These are phyloP conservation scores for Andrena cerasifolii DNA, from an alignment of 1,140 invertebrate genomes.

Conservation along the genomic window DNA sequence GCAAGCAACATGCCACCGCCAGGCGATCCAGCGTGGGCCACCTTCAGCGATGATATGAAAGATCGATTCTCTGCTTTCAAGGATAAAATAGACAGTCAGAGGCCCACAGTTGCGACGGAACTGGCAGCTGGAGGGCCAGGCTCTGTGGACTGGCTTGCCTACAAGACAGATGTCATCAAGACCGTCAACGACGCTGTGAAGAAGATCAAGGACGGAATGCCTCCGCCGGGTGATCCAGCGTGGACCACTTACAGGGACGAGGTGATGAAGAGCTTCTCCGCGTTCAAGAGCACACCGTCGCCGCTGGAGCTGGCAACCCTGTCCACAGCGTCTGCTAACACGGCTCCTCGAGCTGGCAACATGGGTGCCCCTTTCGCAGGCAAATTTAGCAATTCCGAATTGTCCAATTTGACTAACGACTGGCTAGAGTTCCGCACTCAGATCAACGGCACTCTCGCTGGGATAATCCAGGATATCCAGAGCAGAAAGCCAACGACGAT, in stretches of 20 bases:
- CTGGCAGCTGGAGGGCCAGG: neutral
- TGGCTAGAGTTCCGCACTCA: conserved; percentile 41
- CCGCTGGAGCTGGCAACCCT: neutral
- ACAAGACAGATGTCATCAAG: conserved; percentile 37
- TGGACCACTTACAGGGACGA: conserved; percentile 53
- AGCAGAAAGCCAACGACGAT: neutral
- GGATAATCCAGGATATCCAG: conserved; percentile 24
- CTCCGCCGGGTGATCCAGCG: conserved; percentile 24
- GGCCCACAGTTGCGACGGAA: neutral
- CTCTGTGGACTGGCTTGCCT: conserved; percentile 22
- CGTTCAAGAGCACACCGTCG: neutral
- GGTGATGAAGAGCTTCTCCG: conserved; percentile 37
- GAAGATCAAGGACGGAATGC: conserved; percentile 34
- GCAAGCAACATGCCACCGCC: conserved; percentile 32
- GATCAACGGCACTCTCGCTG: conserved; percentile 40
- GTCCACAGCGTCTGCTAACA: neutral
- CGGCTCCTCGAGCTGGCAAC: no score
- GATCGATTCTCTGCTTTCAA: conserved; percentile 20
- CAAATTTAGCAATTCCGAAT: neutral
- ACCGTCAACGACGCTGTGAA: conserved; percentile 20
- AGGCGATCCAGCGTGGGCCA: conserved; percentile 50
- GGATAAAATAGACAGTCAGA: conserved; percentile 10
- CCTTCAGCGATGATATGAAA: conserved; percentile 31
- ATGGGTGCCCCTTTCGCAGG: no score
- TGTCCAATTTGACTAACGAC: conserved; percentile 30